Base-by-base conservation (phyloP, 2,888 invertebrate species). In the Lypha dubia region DNA sequence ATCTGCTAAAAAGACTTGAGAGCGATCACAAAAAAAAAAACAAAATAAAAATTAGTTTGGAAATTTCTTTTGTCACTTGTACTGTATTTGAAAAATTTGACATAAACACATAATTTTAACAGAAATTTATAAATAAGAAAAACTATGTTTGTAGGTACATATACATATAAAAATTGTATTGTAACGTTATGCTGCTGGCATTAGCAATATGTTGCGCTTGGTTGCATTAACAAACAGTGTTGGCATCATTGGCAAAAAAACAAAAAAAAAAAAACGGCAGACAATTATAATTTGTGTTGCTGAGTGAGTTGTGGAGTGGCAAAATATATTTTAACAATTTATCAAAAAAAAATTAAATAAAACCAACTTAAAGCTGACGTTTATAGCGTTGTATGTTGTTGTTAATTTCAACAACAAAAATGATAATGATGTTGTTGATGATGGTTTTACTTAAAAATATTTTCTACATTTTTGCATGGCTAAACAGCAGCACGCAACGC, bases 131-230 rank as follows among this genome's bases (percentile, higher is more conserved):
- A n/a, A 53, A 53, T 11, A 24, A 28, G 17, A 49, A n/a, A n/a
- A n/a, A n/a, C n/a, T n/a, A n/a, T n/a, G n/a, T n/a, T n/a, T n/a
- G n/a, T n/a, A n/a, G n/a, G n/a, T n/a, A n/a, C n/a, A n/a, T n/a
- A n/a, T n/a, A n/a, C n/a, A 38, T 28, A 73, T 8, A 41, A 70
- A 79, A 81, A 74, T 70, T 84, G 74, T 70, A 74, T 70, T 84
- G 74, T 70, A 84, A 84, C 62, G 70, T 35, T 74, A 81, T 81
- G 68, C 68, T 74, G 68, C 68, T 74, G 68, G 76, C 76, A 56
- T 71, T 67, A 67, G 77, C 77, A 77, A 84, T 81, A 75, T 79
- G 81, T 84, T 84, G 84, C 77, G 84, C 84, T 84, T 84, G 74
- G 84, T 60, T 81, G 84, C 77, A 74, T 65, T 79, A 67, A 17